Evolutionary conservation across 2,888 invertebrate genomes (phyloP).

Genomic region (Aplocera efformata): DNA sequence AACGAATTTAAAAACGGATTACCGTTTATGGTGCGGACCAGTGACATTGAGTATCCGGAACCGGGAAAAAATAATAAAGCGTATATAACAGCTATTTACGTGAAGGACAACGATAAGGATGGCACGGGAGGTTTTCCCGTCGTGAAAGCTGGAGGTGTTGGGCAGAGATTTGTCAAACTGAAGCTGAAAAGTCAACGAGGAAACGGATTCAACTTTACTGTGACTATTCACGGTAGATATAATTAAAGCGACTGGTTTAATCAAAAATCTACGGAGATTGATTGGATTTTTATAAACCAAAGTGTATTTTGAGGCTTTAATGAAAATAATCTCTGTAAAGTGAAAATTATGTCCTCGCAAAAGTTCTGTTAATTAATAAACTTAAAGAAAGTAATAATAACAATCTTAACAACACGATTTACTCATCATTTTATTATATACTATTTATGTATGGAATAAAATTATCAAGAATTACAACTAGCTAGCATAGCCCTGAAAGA

Average conservation of each 20-base stretch:
- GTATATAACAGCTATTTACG: constrained; percentile 53
- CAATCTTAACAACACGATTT: too few species aligned
- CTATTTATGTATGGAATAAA: too few species aligned
- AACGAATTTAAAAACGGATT: constrained; percentile 65
- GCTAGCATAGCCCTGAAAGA: too few species aligned
- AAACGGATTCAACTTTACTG: constrained; percentile 63
- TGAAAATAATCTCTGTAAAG: too few species aligned
- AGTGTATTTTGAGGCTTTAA: too few species aligned
- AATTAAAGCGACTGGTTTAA: constrained; percentile 3
- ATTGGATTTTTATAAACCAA: too few species aligned
- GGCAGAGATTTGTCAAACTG: constrained; percentile 63
- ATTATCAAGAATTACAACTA: too few species aligned
- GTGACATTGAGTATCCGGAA: constrained; percentile 57
- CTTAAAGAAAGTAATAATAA: too few species aligned
- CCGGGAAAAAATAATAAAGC: constrained; percentile 58
- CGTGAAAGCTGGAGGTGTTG: constrained; percentile 62
- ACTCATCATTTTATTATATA: too few species aligned
- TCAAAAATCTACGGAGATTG: too few species aligned
- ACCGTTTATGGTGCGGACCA: constrained; percentile 56
- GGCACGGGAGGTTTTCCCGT: constrained; percentile 63
- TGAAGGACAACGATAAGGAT: constrained; percentile 59
- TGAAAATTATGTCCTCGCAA: too few species aligned
- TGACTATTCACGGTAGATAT: constrained; percentile 68
- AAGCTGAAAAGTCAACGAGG: constrained; percentile 67
- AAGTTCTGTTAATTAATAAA: too few species aligned